Evolutionary conservation across 2,888 invertebrate genomes (phyloP).

Genomic region (Masnerella sp.): DNA sequence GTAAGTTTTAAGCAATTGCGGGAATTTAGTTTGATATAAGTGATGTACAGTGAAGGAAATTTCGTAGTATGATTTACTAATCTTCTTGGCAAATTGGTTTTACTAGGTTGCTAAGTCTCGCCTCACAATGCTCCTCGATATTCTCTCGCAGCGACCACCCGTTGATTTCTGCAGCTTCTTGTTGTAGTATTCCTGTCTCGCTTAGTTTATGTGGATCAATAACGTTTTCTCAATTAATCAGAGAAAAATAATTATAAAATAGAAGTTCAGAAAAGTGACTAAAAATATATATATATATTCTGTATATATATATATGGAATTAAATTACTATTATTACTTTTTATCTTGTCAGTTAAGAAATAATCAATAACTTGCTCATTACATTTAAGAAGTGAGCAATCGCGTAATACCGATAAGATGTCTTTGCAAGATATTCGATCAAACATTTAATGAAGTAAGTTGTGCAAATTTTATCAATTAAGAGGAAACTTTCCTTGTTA

Average conservation of each 20-base stretch:
- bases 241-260: constrained; percentile 3
- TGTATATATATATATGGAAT: no score
- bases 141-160: constrained; percentile 12
- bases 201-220: no score
- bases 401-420: constrained; percentile 18
- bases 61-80: constrained; percentile 46
- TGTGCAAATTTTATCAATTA: constrained; percentile 34
- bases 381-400: background rate
- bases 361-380: background rate
- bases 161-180: constrained; percentile 8
- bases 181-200: constrained; percentile 1
- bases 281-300: no score
- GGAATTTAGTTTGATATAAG: constrained; percentile 35
- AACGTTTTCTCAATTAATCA: no score
- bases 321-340: no score
- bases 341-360: no score
- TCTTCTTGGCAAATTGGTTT: constrained; percentile 47
- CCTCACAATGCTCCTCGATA: constrained; percentile 28
- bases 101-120: constrained; percentile 36
- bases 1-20: constrained; percentile 37
- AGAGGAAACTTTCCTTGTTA: constrained; percentile 22
- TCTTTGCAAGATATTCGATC: constrained; percentile 21
- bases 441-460: constrained; percentile 29
- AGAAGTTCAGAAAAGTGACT: no score
- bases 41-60: constrained; percentile 33